Conservation (phyloP, 2,888 invertebrate genomes). For the Drymonia ruficornis region DNA sequence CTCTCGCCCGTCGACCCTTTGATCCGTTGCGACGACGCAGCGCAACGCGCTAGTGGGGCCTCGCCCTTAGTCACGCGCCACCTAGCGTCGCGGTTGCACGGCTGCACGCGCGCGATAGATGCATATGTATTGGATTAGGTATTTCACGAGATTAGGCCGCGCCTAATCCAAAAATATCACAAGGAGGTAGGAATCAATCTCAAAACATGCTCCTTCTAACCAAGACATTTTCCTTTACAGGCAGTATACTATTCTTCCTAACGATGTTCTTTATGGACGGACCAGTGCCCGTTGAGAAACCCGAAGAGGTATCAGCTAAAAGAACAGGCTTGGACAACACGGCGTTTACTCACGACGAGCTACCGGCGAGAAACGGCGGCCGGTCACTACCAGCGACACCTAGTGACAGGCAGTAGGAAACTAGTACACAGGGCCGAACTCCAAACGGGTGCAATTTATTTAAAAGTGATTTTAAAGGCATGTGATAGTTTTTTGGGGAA, state of each 20-base stretch:
- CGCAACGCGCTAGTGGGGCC: too few relatives aligned
- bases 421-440: conserved; percentile 13
- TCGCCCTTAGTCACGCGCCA: too few relatives aligned
- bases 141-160: too few relatives aligned
- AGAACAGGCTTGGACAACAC: conserved; percentile 80
- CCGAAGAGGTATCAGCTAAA: conserved; percentile 37
- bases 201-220: too few relatives aligned
- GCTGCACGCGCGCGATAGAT: too few relatives aligned
- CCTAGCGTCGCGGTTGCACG: too few relatives aligned
- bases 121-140: too few relatives aligned
- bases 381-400: conserved; percentile 40
- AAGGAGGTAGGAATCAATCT: too few relatives aligned
- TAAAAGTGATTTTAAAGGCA: background rate
- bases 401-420: conserved; percentile 51
- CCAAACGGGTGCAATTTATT: conserved; percentile 3
- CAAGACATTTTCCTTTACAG: conserved; percentile 62
- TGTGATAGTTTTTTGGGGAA: background rate
- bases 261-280: conserved; percentile 94
- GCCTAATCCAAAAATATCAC: too few relatives aligned
- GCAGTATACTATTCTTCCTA: conserved; percentile 91
- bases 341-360: conserved; percentile 81
- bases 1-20: too few relatives aligned
- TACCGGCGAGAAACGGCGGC: conserved; percentile 41
- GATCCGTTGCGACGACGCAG: too few relatives aligned
- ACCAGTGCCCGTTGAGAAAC: conserved; percentile 49